These are phyloP conservation scores for Orchesella flavescens DNA, from an alignment of 2,888 invertebrate species.

Conservation along the genomic window DNA sequence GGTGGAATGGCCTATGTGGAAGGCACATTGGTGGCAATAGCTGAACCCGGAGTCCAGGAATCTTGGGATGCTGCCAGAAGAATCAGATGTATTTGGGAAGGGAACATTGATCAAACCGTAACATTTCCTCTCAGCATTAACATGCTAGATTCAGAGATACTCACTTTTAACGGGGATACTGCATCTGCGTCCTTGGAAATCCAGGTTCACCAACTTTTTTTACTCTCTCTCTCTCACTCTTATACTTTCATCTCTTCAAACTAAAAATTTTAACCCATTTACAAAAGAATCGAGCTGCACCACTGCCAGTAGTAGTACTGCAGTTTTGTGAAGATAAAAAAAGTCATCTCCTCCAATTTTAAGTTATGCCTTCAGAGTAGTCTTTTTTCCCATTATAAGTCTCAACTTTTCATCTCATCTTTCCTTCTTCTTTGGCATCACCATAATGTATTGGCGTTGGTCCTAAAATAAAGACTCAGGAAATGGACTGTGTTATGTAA, in stretches of 20 bases:
- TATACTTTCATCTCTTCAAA: neutral
- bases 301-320: neutral
- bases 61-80: slow-evolving; percentile 87
- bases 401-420: too few species aligned
- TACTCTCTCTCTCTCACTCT: too few species aligned
- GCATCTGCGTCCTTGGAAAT: slow-evolving; percentile 86
- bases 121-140: slow-evolving; percentile 85
- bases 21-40: slow-evolving; percentile 68
- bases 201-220: slow-evolving; percentile 75
- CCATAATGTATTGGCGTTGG: too few species aligned
- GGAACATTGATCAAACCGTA: slow-evolving; percentile 83
- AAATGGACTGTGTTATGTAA: too few species aligned
- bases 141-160: slow-evolving; percentile 85
- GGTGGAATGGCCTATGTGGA: slow-evolving; percentile 85
- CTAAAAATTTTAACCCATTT: neutral
- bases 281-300: neutral
- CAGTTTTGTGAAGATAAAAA: neutral
- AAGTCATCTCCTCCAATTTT: too few species aligned
- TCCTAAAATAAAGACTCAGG: too few species aligned
- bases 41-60: slow-evolving; percentile 78
- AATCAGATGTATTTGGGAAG: slow-evolving; percentile 88
- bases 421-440: too few species aligned
- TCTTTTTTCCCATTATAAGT: too few species aligned
- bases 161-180: slow-evolving; percentile 89
- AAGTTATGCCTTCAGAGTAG: too few species aligned